Evolutionary conservation across 2,888 invertebrate genomes (phyloP), one percentile per base, ranked within the genome.

Genomic region (Rhabditophanes sp.): DNA sequence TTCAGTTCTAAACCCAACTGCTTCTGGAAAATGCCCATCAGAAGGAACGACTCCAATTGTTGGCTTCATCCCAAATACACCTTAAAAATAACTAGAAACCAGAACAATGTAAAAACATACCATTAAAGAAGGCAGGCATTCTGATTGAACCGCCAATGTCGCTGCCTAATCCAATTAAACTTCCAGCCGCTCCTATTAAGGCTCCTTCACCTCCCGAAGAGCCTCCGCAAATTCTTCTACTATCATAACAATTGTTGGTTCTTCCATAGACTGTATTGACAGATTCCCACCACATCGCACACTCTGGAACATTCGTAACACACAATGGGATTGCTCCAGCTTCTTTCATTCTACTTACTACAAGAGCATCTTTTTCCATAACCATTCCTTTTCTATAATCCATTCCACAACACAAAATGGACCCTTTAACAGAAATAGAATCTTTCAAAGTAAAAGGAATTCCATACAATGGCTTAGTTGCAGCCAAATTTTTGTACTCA

Each of bases 131-230:
- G 8, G 47, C 76, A 0, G 85, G 85, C 74, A 85, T 82, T 18
- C 93, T 75, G 25, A 82, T 79, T 2, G 87, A 87, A 0, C 90
- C 90, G 11, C 88, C 90, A 53, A 90, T 85, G 65, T 93, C 93
- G 0, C 82, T 33, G 9, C 48, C 48, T 6, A 46, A 18, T 9
- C 45, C 45, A 25, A 48, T 75, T 1, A 82, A 78, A 4, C 78
- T 75, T 8, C 80, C 83, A 44, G 80, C 76, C 4, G 82, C 73
- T 1, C 81, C 74, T n/a, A 81, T 72, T 1, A 84, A 69, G 3
- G 69, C 49, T 8, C 46, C 81, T 73, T 82, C 81, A 6, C 80
- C 80, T 23, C 85, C 85, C 1, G 83, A 83, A 23, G 84, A 84
- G 3, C 87, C 87, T 0, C 84, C 87, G 1, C 78, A 70, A 30